Percentiles rank a stretch among this genome's conserved stretches.
Evolutionary conservation across 2,888 invertebrate species (phyloP).

Genomic region (Meteorus cinctellus): DNA sequence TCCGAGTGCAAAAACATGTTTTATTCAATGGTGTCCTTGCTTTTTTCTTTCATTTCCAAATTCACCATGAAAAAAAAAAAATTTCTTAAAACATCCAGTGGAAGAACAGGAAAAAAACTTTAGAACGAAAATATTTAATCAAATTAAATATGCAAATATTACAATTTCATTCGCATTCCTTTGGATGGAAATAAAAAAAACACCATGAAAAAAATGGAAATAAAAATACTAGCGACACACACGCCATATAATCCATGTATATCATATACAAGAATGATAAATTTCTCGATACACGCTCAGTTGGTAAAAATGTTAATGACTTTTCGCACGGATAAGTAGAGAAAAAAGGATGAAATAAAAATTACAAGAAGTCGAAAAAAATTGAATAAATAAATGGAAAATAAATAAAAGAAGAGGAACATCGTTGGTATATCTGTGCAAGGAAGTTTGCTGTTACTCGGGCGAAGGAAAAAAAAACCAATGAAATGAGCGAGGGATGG

Average conservation of each 20-base stretch:
- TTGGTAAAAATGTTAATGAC: constrained; percentile 54
- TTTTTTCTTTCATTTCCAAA: not conserved
- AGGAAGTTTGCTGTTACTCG: not conserved
- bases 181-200: not conserved
- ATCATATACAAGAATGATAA: constrained; percentile 47
- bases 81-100: not conserved
- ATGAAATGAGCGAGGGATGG: constrained; percentile 11
- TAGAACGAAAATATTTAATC: not conserved
- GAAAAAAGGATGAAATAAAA: constrained; percentile 29
- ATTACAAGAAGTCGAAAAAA: not conserved
- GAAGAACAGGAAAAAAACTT: not conserved
- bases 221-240: not conserved
- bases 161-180: not conserved
- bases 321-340: constrained; percentile 46
- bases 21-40: not conserved
- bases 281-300: constrained; percentile 49
- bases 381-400: no score
- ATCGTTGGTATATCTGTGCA: not conserved
- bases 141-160: constrained; percentile 2
- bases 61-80: not conserved
- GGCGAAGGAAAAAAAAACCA: constrained; percentile 19
- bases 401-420: not conserved
- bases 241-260: not conserved
- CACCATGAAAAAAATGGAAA: not conserved
- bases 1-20: not conserved